These are phyloP conservation scores for Phorcus lineatus DNA, from an alignment of 2,888 invertebrate species.

Conservation along the genomic window DNA sequence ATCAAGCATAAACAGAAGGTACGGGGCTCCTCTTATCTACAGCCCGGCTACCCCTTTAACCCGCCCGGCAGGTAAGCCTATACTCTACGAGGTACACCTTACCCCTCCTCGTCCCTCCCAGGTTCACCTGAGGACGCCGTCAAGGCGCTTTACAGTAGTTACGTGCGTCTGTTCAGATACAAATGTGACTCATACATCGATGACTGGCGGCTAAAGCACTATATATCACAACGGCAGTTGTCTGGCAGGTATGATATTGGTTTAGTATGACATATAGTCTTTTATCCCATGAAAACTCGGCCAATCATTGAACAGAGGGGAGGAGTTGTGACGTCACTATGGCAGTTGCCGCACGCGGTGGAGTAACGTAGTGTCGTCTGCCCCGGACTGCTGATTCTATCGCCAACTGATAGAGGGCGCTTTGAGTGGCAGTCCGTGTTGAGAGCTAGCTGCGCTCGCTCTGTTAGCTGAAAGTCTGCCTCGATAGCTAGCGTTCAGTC, in stretches of 20 bases:
- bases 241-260: background rate
- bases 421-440: background rate
- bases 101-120: background rate
- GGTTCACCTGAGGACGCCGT: background rate
- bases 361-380: constrained; percentile 14
- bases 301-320: constrained; percentile 9
- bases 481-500: background rate
- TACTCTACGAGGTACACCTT: background rate
- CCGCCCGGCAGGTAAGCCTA: background rate
- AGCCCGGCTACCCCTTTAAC: constrained; percentile 18
- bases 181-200: constrained; percentile 8
- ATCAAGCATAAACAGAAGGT: background rate
- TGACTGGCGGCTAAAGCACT: background rate
- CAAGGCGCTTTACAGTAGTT: background rate
- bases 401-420: constrained; percentile 7
- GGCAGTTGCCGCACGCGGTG: constrained; percentile 9
- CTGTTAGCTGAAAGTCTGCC: background rate
- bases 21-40: background rate
- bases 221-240: background rate
- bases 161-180: background rate
- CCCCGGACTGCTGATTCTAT: background rate
- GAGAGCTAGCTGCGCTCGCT: background rate
- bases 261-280: constrained; percentile 12
- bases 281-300: constrained; percentile 10
- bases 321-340: constrained; percentile 17